phyloP scores from a whole-genome alignment of 2,888 invertebrate genomes.

The Megamerina dolium region DNA sequence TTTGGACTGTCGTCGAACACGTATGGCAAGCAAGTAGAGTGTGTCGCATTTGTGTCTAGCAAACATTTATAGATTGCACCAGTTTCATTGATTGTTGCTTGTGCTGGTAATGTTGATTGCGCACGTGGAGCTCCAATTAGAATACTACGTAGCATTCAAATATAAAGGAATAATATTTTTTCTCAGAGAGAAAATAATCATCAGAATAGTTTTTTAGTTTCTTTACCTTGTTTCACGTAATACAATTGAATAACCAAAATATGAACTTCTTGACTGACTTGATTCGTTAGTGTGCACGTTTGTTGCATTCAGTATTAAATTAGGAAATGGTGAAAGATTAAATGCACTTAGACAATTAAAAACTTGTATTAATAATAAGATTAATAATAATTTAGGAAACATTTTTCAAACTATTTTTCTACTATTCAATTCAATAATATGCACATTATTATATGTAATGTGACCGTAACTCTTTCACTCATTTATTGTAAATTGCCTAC shows the following conservation, averaged over 20 bases:
- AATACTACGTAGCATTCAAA: constrained; percentile 38
- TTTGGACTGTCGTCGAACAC: constrained; percentile 33
- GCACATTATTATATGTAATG: too few species aligned
- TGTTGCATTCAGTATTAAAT: background rate
- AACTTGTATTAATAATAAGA: too few species aligned
- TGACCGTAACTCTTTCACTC: too few species aligned
- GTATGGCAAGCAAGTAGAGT: constrained; percentile 28
- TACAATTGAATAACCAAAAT: constrained; percentile 25
- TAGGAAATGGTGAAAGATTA: background rate
- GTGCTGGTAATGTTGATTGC: background rate
- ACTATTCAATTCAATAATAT: too few species aligned
- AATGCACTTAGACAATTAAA: background rate
- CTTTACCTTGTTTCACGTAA: constrained; percentile 31
- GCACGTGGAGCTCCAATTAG: constrained; percentile 50
- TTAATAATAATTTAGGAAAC: too few species aligned
- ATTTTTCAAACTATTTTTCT: too few species aligned
- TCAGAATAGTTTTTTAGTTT: constrained; percentile 31
- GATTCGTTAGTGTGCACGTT: too few species aligned
- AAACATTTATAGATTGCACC: constrained; percentile 49
- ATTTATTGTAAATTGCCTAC: too few species aligned
- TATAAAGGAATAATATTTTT: too few species aligned
- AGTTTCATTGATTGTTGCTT: constrained; percentile 37
- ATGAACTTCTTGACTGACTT: constrained; percentile 20
- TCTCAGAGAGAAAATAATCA: too few species aligned
- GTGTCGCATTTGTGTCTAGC: constrained; percentile 6